Percentiles rank a stretch among this genome's conserved stretches.
Conservation (phyloP, 2,113 vertebrate genomes). For the Bubo blakistoni region DNA sequence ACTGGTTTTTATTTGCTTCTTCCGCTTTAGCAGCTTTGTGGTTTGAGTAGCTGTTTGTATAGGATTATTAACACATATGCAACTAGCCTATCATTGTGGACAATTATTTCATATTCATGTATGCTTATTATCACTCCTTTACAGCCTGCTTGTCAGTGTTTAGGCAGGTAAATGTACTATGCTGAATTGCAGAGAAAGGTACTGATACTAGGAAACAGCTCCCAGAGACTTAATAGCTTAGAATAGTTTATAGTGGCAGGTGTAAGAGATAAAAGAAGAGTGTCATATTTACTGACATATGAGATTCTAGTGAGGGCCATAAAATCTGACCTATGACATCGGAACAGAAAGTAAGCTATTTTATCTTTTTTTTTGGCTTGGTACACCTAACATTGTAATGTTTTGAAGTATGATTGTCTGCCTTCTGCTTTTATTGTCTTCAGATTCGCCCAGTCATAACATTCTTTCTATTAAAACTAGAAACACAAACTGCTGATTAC, state of each 20-base stretch:
- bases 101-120: not conserved
- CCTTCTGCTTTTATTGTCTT: not conserved
- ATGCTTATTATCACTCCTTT: not conserved
- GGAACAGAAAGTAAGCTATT: not conserved
- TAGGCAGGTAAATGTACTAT: not conserved
- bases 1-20: slow-evolving; percentile 52
- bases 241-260: not conserved
- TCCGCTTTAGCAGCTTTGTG: slow-evolving; percentile 43
- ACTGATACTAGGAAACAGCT: not conserved
- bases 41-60: slow-evolving; percentile 33
- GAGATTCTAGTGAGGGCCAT: not conserved
- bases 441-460: not conserved
- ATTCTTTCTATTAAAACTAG: not conserved
- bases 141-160: not conserved
- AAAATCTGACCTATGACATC: not conserved
- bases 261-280: not conserved
- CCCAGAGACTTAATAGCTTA: not conserved
- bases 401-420: not conserved
- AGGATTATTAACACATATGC: slow-evolving; percentile 43
- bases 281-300: not conserved
- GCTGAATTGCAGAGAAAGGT: not conserved
- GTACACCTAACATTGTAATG: not conserved
- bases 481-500: not conserved
- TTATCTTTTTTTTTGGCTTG: not conserved
- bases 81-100: not conserved